These are phyloP conservation scores for Halocaridina rubra DNA, from an alignment of 2,888 invertebrate genomes.

Conservation along the genomic window DNA sequence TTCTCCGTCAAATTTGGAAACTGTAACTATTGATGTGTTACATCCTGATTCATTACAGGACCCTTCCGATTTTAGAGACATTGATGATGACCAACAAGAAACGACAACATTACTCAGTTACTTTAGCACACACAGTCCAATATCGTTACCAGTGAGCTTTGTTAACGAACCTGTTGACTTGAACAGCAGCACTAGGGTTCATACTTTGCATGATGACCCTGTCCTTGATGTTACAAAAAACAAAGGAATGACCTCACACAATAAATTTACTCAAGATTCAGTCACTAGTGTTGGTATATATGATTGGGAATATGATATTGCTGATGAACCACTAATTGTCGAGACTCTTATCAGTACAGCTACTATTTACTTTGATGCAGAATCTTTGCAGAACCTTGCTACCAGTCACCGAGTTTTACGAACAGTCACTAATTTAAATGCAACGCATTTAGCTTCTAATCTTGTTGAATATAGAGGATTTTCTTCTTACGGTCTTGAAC, in stretches of 20 bases:
- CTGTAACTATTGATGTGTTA: too few relatives aligned
- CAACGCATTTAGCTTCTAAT: neutral
- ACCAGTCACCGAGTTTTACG: conserved; percentile 24
- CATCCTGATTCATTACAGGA: too few relatives aligned
- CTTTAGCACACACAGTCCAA: too few relatives aligned
- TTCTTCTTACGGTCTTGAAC: neutral
- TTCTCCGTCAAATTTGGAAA: too few relatives aligned
- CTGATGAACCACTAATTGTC: too few relatives aligned
- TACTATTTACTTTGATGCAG: neutral
- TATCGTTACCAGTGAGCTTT: too few relatives aligned
- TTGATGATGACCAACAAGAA: too few relatives aligned
- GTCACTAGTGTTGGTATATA: neutral
- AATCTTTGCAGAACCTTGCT: neutral
- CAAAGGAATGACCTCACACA: neutral
- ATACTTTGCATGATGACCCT: neutral
- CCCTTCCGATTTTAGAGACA: too few relatives aligned
- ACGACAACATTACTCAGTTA: too few relatives aligned
- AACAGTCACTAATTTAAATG: neutral
- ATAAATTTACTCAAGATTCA: neutral
- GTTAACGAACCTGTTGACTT: too few relatives aligned
- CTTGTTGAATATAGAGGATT: conserved; percentile 23
- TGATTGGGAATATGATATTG: conserved; percentile 1
- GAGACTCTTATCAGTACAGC: conserved; percentile 31
- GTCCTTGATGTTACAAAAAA: neutral
- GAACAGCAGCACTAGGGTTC: too few relatives aligned